phyloP scores from a whole-genome alignment of 2,113 vertebrate genomes.

The Todiramphus saurophagus region DNA sequence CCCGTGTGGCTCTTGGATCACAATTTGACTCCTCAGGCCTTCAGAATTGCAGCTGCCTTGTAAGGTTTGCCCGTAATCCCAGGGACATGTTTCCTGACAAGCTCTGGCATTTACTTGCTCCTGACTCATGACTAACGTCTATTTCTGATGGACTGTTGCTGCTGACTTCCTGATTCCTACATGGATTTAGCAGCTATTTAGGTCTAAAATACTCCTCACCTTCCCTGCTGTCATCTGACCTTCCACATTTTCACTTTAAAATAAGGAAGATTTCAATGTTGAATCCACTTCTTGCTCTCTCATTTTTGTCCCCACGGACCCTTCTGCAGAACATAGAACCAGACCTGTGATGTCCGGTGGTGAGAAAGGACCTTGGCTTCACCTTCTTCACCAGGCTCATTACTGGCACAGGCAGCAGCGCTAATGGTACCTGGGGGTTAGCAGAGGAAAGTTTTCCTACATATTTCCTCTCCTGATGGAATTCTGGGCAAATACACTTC shows the following conservation, averaged over 20 bases:
- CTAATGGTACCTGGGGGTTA: neutral
- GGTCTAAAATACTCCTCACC: neutral
- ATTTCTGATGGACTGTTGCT: neutral
- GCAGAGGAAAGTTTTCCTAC: neutral
- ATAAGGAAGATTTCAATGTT: neutral
- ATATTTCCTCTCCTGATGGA: neutral
- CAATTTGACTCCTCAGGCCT: neutral
- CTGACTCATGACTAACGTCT: neutral
- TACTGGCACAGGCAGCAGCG: neutral
- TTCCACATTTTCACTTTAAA: neutral
- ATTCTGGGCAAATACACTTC: slow-evolving; percentile 18
- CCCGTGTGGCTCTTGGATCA: neutral
- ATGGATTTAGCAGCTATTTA: neutral
- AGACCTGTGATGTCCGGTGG: neutral
- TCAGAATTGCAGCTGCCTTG: slow-evolving; percentile 14
- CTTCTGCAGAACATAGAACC: neutral
- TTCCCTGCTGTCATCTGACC: neutral
- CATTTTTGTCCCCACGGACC: neutral
- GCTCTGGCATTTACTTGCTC: neutral
- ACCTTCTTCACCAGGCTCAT: neutral
- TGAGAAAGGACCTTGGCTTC: neutral
- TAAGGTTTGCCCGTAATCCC: neutral
- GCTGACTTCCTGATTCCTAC: neutral
- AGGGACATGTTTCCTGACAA: neutral
- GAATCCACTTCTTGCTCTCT: neutral